Percentiles rank a stretch among this genome's conserved stretches.
Evolutionary conservation across 2,113 vertebrate genomes (phyloP).

Genomic region (Muntiacus reevesi): DNA sequence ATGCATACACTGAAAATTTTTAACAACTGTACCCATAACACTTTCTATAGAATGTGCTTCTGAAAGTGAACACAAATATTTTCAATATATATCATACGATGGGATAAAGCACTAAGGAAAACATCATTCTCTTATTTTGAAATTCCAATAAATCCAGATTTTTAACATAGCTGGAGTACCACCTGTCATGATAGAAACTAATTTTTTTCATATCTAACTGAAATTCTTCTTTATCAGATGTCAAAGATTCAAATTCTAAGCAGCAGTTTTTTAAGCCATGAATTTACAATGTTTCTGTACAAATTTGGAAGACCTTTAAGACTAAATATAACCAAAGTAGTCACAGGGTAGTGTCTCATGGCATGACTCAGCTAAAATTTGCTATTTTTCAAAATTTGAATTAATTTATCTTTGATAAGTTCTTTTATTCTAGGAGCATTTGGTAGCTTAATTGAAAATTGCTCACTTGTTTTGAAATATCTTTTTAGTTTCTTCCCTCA

Average conservation of each 20-base stretch:
- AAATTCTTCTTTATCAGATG: constrained; percentile 6
- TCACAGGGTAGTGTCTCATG: not conserved
- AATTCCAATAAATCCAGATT: constrained; percentile 40
- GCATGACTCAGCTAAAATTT: not conserved
- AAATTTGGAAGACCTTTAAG: not conserved
- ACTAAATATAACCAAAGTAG: not conserved
- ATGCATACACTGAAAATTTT: not conserved
- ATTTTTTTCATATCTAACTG: not conserved
- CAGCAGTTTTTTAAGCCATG: not conserved
- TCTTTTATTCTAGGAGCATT: not conserved
- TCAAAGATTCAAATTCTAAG: not conserved
- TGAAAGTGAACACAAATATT: constrained; percentile 38
- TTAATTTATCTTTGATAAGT: not conserved
- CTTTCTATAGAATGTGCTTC: constrained; percentile 14
- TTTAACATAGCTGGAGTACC: constrained; percentile 44
- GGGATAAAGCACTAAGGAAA: constrained; percentile 9
- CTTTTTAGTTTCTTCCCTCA: not conserved
- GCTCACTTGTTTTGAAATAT: not conserved
- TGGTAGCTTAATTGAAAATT: not conserved
- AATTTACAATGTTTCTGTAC: not conserved
- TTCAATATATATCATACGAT: constrained; percentile 5
- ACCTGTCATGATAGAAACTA: constrained; percentile 35
- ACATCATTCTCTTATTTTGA: constrained; percentile 54
- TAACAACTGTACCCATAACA: not conserved
- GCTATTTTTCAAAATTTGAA: not conserved